These are phyloP conservation scores for Torymus aiolomorphi DNA, from an alignment of 2,888 invertebrate species.

Conservation along the genomic window DNA sequence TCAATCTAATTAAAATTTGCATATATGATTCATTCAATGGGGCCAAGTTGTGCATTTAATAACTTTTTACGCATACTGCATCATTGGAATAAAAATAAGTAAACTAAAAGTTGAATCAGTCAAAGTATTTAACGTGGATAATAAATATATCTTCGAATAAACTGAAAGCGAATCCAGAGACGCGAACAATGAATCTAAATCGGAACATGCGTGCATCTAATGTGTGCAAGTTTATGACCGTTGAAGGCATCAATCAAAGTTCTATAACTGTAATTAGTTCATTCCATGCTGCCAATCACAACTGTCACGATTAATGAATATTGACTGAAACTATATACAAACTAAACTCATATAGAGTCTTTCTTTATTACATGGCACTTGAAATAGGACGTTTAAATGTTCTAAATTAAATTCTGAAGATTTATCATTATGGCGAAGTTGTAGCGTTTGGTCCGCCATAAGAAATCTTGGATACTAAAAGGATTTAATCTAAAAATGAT, in stretches of 20 bases:
- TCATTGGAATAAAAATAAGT: too few species aligned
- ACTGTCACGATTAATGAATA: background rate
- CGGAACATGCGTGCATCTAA: background rate
- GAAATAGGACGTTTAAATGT: background rate
- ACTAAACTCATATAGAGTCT: background rate
- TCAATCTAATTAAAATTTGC: too few species aligned
- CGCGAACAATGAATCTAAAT: background rate
- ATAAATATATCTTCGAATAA: too few species aligned
- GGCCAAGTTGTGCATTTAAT: too few species aligned
- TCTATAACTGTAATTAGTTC: slow-evolving; percentile 1
- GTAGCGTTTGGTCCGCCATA: slow-evolving; percentile 28
- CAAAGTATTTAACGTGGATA: too few species aligned
- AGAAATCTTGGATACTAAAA: slow-evolving; percentile 2
- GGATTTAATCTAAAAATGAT: background rate
- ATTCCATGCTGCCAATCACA: background rate
- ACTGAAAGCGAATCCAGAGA: too few species aligned
- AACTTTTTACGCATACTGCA: too few species aligned
- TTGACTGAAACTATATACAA: background rate
- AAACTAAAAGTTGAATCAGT: too few species aligned
- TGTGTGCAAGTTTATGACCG: background rate
- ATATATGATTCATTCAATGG: too few species aligned
- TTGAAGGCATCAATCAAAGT: background rate
- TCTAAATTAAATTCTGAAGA: background rate
- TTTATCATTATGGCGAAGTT: slow-evolving; percentile 32
- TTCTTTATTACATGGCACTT: background rate